Base-by-base conservation (phyloP, 2,113 vertebrate species). In the Fukomys damarensis region DNA sequence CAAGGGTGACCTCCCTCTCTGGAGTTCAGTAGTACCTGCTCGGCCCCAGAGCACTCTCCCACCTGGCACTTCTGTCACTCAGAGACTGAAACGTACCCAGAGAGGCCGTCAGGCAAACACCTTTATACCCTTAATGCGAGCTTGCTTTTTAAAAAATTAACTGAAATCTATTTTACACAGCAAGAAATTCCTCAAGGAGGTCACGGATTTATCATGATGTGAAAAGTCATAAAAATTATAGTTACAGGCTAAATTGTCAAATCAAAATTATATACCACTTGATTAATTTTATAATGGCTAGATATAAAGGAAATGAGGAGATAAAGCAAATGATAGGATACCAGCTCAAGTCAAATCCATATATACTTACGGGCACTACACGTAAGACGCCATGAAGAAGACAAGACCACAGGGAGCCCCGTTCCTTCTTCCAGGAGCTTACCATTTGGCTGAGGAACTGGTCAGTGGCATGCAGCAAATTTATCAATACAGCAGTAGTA, bases 261-360 rank as follows among this genome's bases (percentile, higher is more conserved):
- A 86, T 58, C 19, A 35, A 91, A 98, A 98, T 95, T 92, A 96
- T 3, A 72, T 0, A 92, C 58, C 80, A 94, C 80, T 24, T 79
- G 66, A 93, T 97, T 97, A 94, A 97, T 95, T 97, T 96, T 84
- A 97, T 89, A 91, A 97, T 95, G 94, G 94, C 70, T 94, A 95
- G 49, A 95, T 74, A 96, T 95, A 97, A 96, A 94, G 65, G 38
- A 89, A 86, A 96, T 87, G 38, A 95, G 77, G 52, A 97, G 76
- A 52, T 84, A 93, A 90, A 94, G 84, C 83, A 94, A 83, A 96
- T 86, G 46, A 89, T 81, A 94, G 63, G 59, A 32, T 70, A 58
- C 56, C 24, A 58, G 56, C 83, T 96, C 92, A 95, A 94, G 86
- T 91, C 92, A 96, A 92, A 91, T 96, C 79, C 86, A 66, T 95